Base-by-base conservation (phyloP, 2,888 invertebrate species). In the Thumatha senex region DNA sequence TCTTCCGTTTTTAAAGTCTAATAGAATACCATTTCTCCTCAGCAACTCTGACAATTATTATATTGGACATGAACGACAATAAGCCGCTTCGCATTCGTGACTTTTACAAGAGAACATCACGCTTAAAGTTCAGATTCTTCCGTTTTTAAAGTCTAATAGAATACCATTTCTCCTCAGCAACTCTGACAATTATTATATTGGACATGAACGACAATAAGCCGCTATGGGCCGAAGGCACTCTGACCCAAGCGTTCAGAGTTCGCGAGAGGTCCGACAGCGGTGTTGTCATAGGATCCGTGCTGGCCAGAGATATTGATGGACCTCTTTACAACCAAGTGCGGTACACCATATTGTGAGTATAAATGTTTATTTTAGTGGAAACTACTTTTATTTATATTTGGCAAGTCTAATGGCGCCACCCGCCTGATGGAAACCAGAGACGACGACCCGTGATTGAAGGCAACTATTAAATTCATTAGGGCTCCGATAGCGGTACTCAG, bases 201-300 rank as follows among this genome's bases (percentile, higher is more conserved):
- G 94, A 95, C 72, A 84, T 93, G 70, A 95, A 95, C 69, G 95
- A 95, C 78, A 94, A 94, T 73, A 53, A 81, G 1, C 95, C 95
- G 2, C 58, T 83, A 42, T 94, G 95, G 87, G 76, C 78, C 0
- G 58, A 69, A 0, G 87, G 87, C 0, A 86, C 92, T 1, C 69
- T 93, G 40, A 64, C 63, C 1, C 87, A 89, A 56, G 48, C 54
- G 41, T 79, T 89, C 65, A 68, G 84, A 31, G 93, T 94, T 2
- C 79, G 89, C 0, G 95, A 95, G 80, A 83, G 87, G 67, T 88
- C 93, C 0, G 76, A 70, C 12, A 58, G 62, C 7, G 86, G 80
- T 10, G 85, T 87, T 1, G 77, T 92, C 33, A 92, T 94, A 50
- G 94, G 94, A n/a, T 86, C 91, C 3, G 87, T 95, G 13, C 80